Conservation (phyloP, 2,113 vertebrate species). For the Pituophis catenifer region DNA sequence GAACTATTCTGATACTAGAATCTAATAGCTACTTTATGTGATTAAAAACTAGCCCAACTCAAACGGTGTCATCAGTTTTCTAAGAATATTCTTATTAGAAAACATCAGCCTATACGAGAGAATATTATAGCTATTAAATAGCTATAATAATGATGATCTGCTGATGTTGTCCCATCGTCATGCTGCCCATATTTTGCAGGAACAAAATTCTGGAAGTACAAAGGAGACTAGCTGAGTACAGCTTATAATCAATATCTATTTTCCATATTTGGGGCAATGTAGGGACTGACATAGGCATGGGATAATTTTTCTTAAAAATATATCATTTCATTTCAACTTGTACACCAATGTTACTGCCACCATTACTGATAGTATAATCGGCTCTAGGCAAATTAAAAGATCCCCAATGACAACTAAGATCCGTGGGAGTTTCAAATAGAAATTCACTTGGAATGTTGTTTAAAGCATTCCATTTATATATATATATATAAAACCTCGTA, state of each 20-base stretch:
- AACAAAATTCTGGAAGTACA: background rate
- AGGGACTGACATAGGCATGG: background rate
- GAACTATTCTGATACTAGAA: background rate
- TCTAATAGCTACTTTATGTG: background rate
- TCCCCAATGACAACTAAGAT: background rate
- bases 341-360: background rate
- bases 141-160: no score
- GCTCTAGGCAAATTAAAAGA: background rate
- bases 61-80: background rate
- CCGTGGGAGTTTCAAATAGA: background rate
- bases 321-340: no score
- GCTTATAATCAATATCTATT: background rate
- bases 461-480: background rate
- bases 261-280: background rate
- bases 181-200: background rate
- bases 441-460: background rate
- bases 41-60: background rate
- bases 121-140: background rate
- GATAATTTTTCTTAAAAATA: background rate
- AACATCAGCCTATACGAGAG: background rate
- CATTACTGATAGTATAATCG: background rate
- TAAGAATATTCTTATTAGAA: background rate
- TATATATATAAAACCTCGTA: background rate
- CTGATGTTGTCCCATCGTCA: background rate
- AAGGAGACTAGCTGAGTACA: background rate